Percentiles rank a stretch among this genome's conserved stretches.
Conservation (phyloP, 2,797 vertebrate species). For the Thaleichthys pacificus region DNA sequence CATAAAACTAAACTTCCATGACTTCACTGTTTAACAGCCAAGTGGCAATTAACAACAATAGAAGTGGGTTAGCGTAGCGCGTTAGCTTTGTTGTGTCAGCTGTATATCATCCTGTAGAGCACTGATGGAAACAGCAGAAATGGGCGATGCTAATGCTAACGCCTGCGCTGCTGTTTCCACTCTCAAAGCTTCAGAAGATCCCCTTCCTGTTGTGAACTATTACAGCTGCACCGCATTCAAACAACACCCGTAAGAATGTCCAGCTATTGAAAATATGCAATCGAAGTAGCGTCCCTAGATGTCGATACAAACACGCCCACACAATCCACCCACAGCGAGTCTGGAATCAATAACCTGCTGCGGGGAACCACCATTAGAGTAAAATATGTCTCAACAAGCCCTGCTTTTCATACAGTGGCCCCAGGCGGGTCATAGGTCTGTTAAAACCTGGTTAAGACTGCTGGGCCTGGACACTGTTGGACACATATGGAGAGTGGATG, state of each 20-base stretch:
- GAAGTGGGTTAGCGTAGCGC: constrained; percentile 4
- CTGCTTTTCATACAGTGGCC: background rate
- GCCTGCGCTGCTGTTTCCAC: no score
- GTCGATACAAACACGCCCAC: background rate
- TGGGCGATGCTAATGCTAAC: no score
- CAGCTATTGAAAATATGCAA: background rate
- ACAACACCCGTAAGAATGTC: background rate
- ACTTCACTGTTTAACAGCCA: constrained; percentile 53
- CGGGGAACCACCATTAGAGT: background rate
- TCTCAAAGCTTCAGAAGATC: no score
- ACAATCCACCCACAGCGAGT: background rate
- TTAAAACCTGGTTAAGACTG: no score
- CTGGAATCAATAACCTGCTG: background rate
- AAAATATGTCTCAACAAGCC: background rate
- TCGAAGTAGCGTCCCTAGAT: background rate
- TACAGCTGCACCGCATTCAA: no score
- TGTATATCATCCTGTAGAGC: background rate
- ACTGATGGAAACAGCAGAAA: no score
- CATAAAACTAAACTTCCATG: constrained; percentile 45
- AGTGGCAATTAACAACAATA: constrained; percentile 37
- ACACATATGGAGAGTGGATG: background rate
- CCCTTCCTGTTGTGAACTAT: no score
- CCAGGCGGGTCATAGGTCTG: no score
- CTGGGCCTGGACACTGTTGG: background rate
- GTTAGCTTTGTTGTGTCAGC: constrained; percentile 3